Base-by-base conservation (phyloP, 2,888 invertebrate species). In the Habrosyne pyritoides region DNA sequence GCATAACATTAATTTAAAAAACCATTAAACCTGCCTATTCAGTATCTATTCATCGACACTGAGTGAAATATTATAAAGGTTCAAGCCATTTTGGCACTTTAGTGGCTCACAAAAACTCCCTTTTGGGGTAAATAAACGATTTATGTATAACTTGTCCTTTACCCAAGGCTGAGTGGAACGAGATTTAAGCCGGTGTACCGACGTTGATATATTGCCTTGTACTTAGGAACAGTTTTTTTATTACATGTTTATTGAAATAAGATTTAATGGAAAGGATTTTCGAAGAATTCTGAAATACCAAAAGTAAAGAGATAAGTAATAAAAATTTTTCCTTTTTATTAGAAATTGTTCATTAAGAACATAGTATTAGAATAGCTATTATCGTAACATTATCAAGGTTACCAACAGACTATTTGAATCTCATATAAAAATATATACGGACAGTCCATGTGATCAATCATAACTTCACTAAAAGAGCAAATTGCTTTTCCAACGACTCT, bases 41-140 rank as follows among this genome's bases (percentile, higher is more conserved):
- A 42, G 14, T 42, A 42, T 42, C 42, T 42, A 42, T 42, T 42
- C 42, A 42, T 42, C 14, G 42, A 42, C 42, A 42, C 42, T 42
- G 42, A 42, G 42, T 42, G 42, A n/a, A 42, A 42, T 42, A 18
- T 42, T 42, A 42, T 42, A 18, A 18, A 42, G 42, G 42, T 42
- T 18, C 42, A 42, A 42, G 42, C 42, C 14, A 42, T 42, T 42
- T 42, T 42, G 8, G 18, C 42, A 8, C 33, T 33, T 33, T 33
- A 33, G 33, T 33, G 33, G 33, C n/a, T n/a, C 42, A 42, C 42
- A 18, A 42, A 42, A 18, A 18, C 7, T 18, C 42, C n/a, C 18
- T 12, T 42, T 42, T 42, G 7, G 8, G 18, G 42, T 42, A 42
- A 42, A 42, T 42, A 42, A 42, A 18, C n/a, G 42, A 42, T 42